Evolutionary conservation across 2,797 vertebrate genomes (phyloP).

Genomic region (Micrastur ruficollis): DNA sequence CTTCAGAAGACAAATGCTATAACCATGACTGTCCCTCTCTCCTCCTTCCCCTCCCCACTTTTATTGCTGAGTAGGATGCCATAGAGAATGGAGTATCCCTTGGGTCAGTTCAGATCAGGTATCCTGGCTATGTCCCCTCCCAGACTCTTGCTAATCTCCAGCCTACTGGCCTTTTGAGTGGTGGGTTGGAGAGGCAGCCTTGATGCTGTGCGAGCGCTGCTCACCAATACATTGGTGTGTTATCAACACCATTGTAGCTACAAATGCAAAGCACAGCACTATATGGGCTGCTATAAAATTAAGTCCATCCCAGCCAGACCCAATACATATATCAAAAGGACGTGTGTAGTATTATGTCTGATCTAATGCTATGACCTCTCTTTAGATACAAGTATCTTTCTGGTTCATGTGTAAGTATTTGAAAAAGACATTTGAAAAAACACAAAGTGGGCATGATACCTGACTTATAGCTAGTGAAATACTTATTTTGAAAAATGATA

Average conservation of each 20-base stretch:
- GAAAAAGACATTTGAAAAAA: not conserved
- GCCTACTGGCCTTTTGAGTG: not conserved
- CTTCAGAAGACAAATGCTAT: not conserved
- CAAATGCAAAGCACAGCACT: not conserved
- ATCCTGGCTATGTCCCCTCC: not conserved
- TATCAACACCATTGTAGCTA: not conserved
- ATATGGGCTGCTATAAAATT: not conserved
- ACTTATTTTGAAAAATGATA: not conserved
- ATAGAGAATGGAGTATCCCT: not conserved
- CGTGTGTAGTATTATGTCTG: not conserved
- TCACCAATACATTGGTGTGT: not conserved
- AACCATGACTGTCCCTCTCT: not conserved
- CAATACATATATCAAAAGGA: not conserved
- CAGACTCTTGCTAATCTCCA: not conserved
- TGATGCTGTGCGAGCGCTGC: not conserved
- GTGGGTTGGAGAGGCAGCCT: not conserved
- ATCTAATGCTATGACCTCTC: not conserved
- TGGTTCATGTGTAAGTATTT: not conserved
- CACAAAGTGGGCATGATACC: not conserved
- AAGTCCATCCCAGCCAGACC: not conserved
- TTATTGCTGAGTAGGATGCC: not conserved
- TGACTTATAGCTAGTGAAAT: not conserved
- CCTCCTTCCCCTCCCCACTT: not conserved
- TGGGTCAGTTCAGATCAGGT: not conserved
- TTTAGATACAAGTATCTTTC: not conserved